Percentiles rank a stretch among this genome's conserved stretches.
phyloP scores from a whole-genome alignment of 2,888 invertebrate species.

The Stenotaenia linearis region DNA sequence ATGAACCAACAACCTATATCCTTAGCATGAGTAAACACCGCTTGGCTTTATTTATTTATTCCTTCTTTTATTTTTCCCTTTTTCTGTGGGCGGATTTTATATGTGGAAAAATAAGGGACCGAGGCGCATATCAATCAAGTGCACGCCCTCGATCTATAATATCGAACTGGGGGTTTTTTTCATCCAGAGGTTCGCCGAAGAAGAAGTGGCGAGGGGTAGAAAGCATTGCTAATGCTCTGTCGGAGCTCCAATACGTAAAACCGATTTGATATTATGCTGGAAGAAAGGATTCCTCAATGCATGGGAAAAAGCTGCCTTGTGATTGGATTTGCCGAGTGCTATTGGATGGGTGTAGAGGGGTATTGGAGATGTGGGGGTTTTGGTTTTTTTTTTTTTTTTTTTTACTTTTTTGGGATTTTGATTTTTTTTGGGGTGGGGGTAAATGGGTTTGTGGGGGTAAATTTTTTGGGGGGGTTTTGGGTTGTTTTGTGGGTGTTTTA shows the following conservation, averaged over 20 bases:
- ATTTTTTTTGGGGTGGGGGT: not conserved
- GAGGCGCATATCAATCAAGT: conserved; percentile 26
- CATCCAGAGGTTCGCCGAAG: not conserved
- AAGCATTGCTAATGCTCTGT: conserved; percentile 22
- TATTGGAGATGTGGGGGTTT: not conserved
- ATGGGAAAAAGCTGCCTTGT: conserved; percentile 12
- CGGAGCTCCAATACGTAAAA: conserved; percentile 16
- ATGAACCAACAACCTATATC: too few species aligned
- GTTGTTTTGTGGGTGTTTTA: not conserved
- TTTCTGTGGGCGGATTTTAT: conserved; percentile 14
- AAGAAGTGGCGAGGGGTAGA: conserved; percentile 24
- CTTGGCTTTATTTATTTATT: not conserved
- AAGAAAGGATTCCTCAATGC: conserved; percentile 20
- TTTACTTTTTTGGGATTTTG: not conserved
- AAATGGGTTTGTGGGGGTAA: not conserved
- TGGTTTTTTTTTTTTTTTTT: not conserved
- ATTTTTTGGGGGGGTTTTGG: not conserved
- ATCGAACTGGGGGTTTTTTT: conserved; percentile 7
- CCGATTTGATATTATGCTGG: conserved; percentile 23
- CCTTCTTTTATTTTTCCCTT: not conserved
- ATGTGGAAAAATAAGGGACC: not conserved
- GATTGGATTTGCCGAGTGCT: conserved; percentile 23
- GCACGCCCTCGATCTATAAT: conserved; percentile 23
- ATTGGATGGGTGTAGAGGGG: not conserved
- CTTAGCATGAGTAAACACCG: not conserved